phyloP scores from a whole-genome alignment of 1,140 invertebrate genomes.

The Aethina tumida region DNA sequence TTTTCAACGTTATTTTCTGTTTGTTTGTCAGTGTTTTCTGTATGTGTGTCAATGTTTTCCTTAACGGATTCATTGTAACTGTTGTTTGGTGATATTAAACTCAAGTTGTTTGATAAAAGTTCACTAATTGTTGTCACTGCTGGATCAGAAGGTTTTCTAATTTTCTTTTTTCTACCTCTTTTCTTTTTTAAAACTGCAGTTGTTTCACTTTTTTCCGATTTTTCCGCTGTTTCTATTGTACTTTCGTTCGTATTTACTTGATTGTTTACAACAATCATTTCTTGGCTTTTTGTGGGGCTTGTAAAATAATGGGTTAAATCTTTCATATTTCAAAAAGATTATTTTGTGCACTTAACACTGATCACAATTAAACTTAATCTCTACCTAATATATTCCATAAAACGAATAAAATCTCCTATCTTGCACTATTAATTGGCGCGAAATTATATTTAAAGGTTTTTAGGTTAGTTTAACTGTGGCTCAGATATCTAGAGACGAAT shows the following conservation, averaged over 20 bases:
- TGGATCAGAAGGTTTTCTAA: conserved; percentile 17
- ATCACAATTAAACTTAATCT: too few species aligned
- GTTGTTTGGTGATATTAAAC: conserved; percentile 15
- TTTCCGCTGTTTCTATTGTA: neutral
- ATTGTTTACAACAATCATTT: neutral
- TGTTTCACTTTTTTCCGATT: neutral
- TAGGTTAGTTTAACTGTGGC: too few species aligned
- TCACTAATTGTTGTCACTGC: conserved; percentile 14
- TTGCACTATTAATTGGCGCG: too few species aligned
- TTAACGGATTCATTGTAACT: conserved; percentile 6
- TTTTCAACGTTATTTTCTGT: conserved; percentile 4
- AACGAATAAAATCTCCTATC: too few species aligned
- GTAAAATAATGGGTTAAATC: conserved; percentile 17
- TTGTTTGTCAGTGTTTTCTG: neutral
- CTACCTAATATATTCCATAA: too few species aligned
- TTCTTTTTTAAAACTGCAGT: conserved; percentile 1
- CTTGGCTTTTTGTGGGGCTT: conserved; percentile 9
- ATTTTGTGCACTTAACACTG: too few species aligned
- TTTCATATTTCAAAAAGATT: conserved; percentile 12
- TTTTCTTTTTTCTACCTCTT: conserved; percentile 12
- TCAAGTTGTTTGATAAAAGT: conserved; percentile 15
- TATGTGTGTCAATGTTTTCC: neutral
- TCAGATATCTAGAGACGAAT: too few species aligned
- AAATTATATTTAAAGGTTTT: too few species aligned
- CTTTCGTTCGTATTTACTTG: neutral